phyloP scores from a whole-genome alignment of 2,113 vertebrate species.

The Pyxicephalus adspersus region DNA sequence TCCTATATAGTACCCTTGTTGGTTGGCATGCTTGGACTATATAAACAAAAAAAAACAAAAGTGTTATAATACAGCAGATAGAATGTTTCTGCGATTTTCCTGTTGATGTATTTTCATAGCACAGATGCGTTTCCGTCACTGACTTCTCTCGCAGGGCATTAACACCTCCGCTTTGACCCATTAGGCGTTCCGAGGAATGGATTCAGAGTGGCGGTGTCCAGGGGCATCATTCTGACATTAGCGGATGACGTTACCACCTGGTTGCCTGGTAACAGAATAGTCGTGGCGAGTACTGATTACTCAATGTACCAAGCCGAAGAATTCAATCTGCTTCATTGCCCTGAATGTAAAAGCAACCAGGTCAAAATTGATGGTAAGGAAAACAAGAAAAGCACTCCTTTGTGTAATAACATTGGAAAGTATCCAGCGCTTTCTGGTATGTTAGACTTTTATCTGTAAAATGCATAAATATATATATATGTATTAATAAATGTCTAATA shows the following conservation, averaged over 20 bases:
- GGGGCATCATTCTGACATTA: constrained; percentile 61
- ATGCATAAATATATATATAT: too few relatives aligned
- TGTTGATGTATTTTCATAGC: background rate
- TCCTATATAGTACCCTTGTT: too few relatives aligned
- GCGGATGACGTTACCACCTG: constrained; percentile 64
- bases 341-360: constrained; percentile 62
- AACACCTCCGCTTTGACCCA: constrained; percentile 16
- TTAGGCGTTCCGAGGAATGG: constrained; percentile 62
- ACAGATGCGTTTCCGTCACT: background rate
- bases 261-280: constrained; percentile 60
- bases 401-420: too few relatives aligned
- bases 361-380: constrained; percentile 69
- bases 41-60: too few relatives aligned
- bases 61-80: too few relatives aligned
- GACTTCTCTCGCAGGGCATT: fast-evolving
- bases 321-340: constrained; percentile 63
- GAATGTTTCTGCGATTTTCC: background rate
- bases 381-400: constrained; percentile 31
- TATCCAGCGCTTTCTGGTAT: too few relatives aligned
- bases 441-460: too few relatives aligned
- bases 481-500: too few relatives aligned
- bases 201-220: constrained; percentile 63
- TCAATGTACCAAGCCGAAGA: constrained; percentile 66
- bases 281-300: constrained; percentile 65
- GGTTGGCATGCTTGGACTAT: too few relatives aligned